A percentile compares a stretch with the other conserved stretches of the same genome.
Conservation (phyloP, 2,113 vertebrate species). For the Myanophis thanlyinensis region DNA sequence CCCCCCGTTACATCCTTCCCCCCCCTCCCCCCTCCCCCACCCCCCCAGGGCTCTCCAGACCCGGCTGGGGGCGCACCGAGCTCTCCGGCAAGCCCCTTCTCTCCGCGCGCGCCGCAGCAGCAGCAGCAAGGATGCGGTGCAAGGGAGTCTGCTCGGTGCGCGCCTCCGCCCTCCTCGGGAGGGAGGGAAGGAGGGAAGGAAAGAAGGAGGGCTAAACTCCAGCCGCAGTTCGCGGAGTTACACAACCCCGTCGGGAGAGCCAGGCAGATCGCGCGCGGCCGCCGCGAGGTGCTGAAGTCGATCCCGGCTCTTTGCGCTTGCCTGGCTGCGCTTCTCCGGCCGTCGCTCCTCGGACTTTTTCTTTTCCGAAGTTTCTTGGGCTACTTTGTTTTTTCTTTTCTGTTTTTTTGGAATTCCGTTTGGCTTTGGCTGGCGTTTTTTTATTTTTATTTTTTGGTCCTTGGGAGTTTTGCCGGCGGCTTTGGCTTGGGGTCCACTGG, state of each 20-base stretch:
- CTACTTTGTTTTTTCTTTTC: too few species aligned
- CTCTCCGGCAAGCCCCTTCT: not conserved
- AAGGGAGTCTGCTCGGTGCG: not conserved
- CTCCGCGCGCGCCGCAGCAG: not conserved
- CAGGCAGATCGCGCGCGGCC: constrained; percentile 29
- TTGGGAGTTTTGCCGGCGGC: not conserved
- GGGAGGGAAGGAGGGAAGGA: not conserved
- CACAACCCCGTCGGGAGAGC: constrained; percentile 58
- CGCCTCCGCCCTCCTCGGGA: not conserved
- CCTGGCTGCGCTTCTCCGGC: not conserved
- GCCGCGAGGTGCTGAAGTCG: constrained; percentile 45
- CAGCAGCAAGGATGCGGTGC: not conserved
- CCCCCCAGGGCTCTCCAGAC: not conserved
- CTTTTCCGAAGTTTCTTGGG: not conserved
- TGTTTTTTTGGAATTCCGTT: not conserved
- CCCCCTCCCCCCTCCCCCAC: not conserved
- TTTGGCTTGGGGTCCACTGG: not conserved
- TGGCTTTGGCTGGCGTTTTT: not conserved
- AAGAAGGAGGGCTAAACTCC: constrained; percentile 48
- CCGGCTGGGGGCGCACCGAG: not conserved
- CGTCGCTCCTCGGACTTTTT: not conserved
- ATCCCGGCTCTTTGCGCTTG: not conserved
- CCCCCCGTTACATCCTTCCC: too few species aligned
- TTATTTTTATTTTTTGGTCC: too few species aligned
- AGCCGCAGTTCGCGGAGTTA: constrained; percentile 43